A percentile compares a stretch with the other conserved stretches of the same genome.
phyloP scores from a whole-genome alignment of 2,888 invertebrate genomes.

The Acronicta alni region DNA sequence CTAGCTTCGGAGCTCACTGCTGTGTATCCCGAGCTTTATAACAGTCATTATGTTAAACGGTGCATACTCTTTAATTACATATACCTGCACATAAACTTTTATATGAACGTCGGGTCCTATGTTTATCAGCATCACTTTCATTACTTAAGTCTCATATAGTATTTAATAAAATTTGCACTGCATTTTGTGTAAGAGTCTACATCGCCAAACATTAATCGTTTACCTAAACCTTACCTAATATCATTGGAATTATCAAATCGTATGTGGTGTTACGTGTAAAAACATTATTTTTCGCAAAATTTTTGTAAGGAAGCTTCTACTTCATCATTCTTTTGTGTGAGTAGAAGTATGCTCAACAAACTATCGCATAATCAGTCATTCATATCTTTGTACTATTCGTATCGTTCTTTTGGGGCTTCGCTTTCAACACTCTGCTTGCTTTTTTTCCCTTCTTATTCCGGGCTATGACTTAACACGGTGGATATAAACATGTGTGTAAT shows the following conservation, averaged over 20 bases:
- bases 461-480: slow-evolving; percentile 25
- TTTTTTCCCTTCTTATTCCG: slow-evolving; percentile 10
- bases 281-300: too few relatives aligned
- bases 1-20: slow-evolving; percentile 14
- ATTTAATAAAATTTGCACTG: too few relatives aligned
- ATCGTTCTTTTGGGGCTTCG: background rate
- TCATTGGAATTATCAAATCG: too few relatives aligned
- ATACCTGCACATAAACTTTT: slow-evolving; percentile 31
- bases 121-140: too few relatives aligned
- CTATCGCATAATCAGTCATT: background rate
- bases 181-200: too few relatives aligned
- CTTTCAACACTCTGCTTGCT: slow-evolving; percentile 28
- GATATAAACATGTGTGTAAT: slow-evolving; percentile 54
- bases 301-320: too few relatives aligned
- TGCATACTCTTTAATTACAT: slow-evolving; percentile 42
- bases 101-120: slow-evolving; percentile 4
- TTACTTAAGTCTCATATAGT: too few relatives aligned
- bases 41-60: slow-evolving; percentile 42
- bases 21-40: slow-evolving; percentile 14
- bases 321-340: background rate
- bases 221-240: too few relatives aligned
- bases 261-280: too few relatives aligned
- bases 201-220: too few relatives aligned
- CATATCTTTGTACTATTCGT: background rate
- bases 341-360: background rate